Base-by-base conservation (phyloP, 2,113 vertebrate species). In the Micromys minutus region DNA sequence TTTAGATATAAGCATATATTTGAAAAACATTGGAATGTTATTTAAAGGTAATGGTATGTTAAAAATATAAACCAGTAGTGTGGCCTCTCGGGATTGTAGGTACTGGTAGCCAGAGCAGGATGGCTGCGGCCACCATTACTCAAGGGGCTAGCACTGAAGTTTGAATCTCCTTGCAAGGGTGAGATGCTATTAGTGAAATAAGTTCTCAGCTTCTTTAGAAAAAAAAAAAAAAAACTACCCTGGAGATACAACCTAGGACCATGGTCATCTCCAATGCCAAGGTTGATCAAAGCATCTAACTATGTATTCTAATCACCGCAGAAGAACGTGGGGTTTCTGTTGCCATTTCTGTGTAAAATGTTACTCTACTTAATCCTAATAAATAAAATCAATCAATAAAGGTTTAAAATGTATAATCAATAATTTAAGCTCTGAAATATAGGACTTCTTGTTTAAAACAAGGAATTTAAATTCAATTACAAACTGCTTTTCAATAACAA, bases 381-480 rank as follows among this genome's bases (percentile, higher is more conserved):
- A 47, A 92, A 69, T 52, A 59, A 57, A 61, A 89, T 39, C 36
- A 13, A 74, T 69, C 75, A 86, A 19, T 57, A 50, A 36, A 75
- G 55, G 26, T 80, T 47, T 87, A 76, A 76, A 81, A 59, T 67
- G 16, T 36, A 74, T 67, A 42, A 45, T 10, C 42, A 61, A 83
- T 83, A 86, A 63, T 65, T 12, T 26, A 75, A 34, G 31, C 45
- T 80, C 34, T 75, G 72, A 47, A 72, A 55, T 3, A 71, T 47
- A 61, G 57, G 12, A 74, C 67, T 89, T 61, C 57, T 94, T 89
- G 47, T 63, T 59, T 91, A 67, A 86, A 95, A 69, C 12, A 84
- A 83, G 22, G 29, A 45, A 13, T 79, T 75, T 74, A 26, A 79
- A 61, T 91, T 19, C 85, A 89, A 92, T 72, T 67, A 12, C 79